Conservation (phyloP, 2,113 vertebrate genomes). For the Festucalex cinctus region DNA sequence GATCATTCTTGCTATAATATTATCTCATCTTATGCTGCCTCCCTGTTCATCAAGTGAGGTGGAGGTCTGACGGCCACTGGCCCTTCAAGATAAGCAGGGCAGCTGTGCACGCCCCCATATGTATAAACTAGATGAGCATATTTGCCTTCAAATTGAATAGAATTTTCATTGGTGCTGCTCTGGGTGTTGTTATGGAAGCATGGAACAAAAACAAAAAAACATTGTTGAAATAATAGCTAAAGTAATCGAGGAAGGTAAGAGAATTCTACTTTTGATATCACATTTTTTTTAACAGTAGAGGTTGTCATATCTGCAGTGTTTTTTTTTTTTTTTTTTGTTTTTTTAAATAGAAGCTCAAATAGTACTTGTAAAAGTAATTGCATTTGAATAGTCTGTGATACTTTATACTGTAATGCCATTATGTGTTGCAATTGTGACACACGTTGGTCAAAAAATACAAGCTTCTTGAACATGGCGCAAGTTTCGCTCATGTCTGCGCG, state of each 20-base stretch:
- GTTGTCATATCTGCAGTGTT: neutral
- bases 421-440: no score
- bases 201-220: constrained; percentile 64
- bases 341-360: no score
- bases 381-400: no score
- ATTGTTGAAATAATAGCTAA: constrained; percentile 71
- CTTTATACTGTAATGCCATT: no score
- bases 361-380: no score
- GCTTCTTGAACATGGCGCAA: neutral
- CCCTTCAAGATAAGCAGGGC: constrained; percentile 65
- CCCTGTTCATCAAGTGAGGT: constrained; percentile 15
- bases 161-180: constrained; percentile 14
- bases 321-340: neutral
- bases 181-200: constrained; percentile 30
- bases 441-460: neutral
- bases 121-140: constrained; percentile 50
- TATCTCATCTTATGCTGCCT: neutral
- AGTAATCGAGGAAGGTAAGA: constrained; percentile 74
- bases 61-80: constrained; percentile 52
- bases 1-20: neutral
- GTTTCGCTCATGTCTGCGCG: no score
- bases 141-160: constrained; percentile 5
- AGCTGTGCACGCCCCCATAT: constrained; percentile 52
- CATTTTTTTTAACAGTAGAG: neutral
- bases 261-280: neutral